Evolutionary conservation across 2,888 invertebrate genomes (phyloP), one percentile per base, ranked within the genome.

Genomic region (Tetramorium bicarinatum): DNA sequence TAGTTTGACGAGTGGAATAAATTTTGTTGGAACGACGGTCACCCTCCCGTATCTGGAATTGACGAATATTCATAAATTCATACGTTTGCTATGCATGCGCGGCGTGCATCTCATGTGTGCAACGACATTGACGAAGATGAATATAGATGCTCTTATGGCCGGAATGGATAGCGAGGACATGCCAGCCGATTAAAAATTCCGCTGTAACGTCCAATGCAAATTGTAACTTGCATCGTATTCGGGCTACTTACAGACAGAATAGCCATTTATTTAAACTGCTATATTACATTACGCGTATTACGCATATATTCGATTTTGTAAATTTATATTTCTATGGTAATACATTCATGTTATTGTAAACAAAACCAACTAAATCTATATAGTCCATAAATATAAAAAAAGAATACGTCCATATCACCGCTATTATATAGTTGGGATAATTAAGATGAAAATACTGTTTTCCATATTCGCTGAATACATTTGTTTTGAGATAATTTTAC

Each of bases 61-160:
- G 79, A 69, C 79, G 79, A 79, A 79, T 79, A 79, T 79, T 79
- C 79, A 79, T 79, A 79, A 79, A 79, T 79, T 69, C 79, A 69
- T 79, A 79, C 59, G 56, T 69, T 38, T 47, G 71, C 47, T 34
- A 56, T 77, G 67, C 44, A 59, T 59, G 34, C 69, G 47, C 79
- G 25, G 56, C 47, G 47, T 47, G 71, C 69, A 69, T 79, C 69
- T 38, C 79, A 59, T 59, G 47, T 66, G 66, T 66, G 47, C 71
- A 79, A 59, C 34, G 79, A 79, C 71, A 69, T 69, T 79, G 79
- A 79, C 79, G 62, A 79, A 79, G 69, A 79, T 79, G 69, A 69
- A 79, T 79, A 79, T 79, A 79, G 44, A 79, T 69, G 56, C 56
- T 67, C 56, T 21, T 79, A 21, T 34, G 54, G 25, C 21, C 7